Evolutionary conservation across 53 echinoderm and acorn worm species (phyloP).

Genomic region (Echinarachnius parma): DNA sequence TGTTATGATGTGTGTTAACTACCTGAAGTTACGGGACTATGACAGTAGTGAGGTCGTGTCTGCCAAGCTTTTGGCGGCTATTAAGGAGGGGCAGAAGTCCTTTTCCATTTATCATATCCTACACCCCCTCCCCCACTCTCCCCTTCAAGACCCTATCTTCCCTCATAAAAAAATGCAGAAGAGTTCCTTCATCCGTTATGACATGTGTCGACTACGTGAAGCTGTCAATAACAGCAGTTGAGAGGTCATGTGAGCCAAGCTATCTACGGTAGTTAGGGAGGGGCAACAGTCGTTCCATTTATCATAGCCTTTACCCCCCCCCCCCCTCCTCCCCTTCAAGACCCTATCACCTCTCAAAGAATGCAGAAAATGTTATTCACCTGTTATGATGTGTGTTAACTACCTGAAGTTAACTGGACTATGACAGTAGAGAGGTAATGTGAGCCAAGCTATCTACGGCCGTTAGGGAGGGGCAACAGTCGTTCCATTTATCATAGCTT

Average conservation of each 20-base stretch:
- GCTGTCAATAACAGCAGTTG: constrained; percentile 78
- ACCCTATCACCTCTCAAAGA: background rate
- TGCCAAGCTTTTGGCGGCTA: constrained; percentile 68
- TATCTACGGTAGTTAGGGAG: constrained; percentile 72
- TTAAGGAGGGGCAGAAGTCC: constrained; percentile 91
- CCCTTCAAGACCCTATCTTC: no score
- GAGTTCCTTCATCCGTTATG: constrained; percentile 95
- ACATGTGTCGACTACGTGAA: constrained; percentile 98
- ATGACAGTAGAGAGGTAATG: constrained; percentile 81
- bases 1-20: constrained; percentile 99
- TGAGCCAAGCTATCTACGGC: constrained; percentile 70
- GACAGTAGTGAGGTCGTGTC: constrained; percentile 77
- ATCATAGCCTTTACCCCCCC: constrained; percentile 51
- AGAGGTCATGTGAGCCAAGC: constrained; percentile 82
- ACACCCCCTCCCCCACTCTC: no score
- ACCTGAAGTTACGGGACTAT: constrained; percentile 97
- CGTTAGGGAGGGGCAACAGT: constrained; percentile 88
- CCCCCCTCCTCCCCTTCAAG: background rate
- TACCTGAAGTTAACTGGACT: constrained; percentile 98
- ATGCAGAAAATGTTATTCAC: no score
- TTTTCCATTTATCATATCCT: constrained; percentile 90
- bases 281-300: constrained; percentile 98
- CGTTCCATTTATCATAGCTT: constrained; percentile 85
- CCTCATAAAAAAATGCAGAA: constrained; percentile 77
- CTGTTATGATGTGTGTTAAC: constrained; percentile 99